These are phyloP conservation scores for Alviniconcha strummeri DNA, from an alignment of 2,888 invertebrate species.

Conservation along the genomic window DNA sequence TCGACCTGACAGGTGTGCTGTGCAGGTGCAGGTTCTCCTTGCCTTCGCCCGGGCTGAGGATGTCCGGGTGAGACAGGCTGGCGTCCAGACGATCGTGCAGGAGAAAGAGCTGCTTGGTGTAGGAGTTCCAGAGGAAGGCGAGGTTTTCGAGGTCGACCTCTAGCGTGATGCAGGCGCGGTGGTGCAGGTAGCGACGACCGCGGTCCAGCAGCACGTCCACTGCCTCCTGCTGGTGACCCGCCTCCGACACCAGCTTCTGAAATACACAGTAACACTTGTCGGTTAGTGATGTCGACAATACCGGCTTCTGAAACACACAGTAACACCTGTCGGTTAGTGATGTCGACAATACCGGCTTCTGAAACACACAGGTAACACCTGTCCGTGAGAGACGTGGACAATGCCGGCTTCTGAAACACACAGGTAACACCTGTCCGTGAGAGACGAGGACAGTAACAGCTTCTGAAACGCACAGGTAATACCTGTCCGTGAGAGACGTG, in stretches of 20 bases:
- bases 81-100: background rate
- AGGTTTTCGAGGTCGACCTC: constrained; percentile 44
- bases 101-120: constrained; percentile 28
- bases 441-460: too few species aligned
- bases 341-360: too few species aligned
- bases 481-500: too few species aligned
- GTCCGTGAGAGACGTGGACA: too few species aligned
- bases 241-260: constrained; percentile 42
- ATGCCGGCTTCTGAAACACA: constrained; percentile 40
- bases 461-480: too few species aligned
- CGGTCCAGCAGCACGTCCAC: constrained; percentile 38
- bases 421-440: background rate
- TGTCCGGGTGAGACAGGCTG: background rate
- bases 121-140: constrained; percentile 40
- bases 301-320: constrained; percentile 38
- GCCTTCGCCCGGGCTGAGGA: background rate
- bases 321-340: too few species aligned
- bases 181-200: constrained; percentile 38
- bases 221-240: constrained; percentile 37
- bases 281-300: background rate
- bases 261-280: constrained; percentile 2
- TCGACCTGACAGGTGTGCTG: constrained; percentile 14
- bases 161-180: constrained; percentile 38
- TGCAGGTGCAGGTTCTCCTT: constrained; percentile 23
- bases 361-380: too few species aligned